Evolutionary conservation across 1,140 invertebrate species (phyloP), one percentile per base, ranked within the genome.

Genomic region (Neuroterus valhalla): DNA sequence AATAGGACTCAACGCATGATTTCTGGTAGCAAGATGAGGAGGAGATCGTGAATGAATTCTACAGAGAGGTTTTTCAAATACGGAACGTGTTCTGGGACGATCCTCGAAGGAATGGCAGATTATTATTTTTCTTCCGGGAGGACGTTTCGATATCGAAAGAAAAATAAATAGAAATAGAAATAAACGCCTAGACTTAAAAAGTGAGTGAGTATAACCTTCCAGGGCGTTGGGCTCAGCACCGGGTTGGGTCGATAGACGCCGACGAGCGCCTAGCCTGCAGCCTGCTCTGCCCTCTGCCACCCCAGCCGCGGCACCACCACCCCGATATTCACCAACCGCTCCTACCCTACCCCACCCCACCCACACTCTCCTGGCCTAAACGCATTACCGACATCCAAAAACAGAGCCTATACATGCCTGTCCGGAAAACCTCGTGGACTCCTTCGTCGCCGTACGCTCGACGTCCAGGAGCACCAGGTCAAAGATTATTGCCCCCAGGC

Each of bases 221-320:
- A 78, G 84, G 80, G 80, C 76, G 79, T 79, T 79, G 74, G 78
- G 80, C 72, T 78, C 78, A 66, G 72, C 48, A 67, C 67, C 52
- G 71, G 72, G 76, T 78, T 85, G 81, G 85, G 85, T 86, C 85
- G 85, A 87, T 86, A 86, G 85, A 86, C 83, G 85, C 80, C 86
- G 76, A 84, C 84, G 82, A 78, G 73, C 73, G 71, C 79, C 80
- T 83, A 80, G 67, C 71, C 71, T 72, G 42, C 74, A 21, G 48
- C 23, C 71, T 19, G 66, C 46, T 55, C n/a, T n/a, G n/a, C n/a
- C n/a, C n/a, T n/a, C n/a, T 62, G 74, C 78, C 82, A 76, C 79
- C 80, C 79, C 81, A 78, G 82, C 81, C 77, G 77, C 78, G 80
- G 82, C 79, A 81, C 80, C 78, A 80, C 78, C 83, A 79, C 80